Evolutionary conservation across 2,113 vertebrate genomes (phyloP), one percentile per base, ranked within the genome.

Genomic region (Paralichthys olivaceus): DNA sequence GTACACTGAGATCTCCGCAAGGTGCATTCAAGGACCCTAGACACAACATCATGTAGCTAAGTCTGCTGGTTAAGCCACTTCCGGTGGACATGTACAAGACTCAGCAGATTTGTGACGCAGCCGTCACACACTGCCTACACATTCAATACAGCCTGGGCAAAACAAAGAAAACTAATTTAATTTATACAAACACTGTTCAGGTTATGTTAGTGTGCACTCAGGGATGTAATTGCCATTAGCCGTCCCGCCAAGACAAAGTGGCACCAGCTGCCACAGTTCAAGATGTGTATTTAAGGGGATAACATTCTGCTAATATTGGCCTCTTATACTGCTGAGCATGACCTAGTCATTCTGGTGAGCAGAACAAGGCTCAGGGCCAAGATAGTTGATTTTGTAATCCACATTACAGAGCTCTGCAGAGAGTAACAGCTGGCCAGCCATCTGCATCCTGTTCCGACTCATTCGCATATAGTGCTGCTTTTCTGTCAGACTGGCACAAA

Each of bases 301-400:
- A 76, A 72, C 7, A 7, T 25, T 70, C 14, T 76, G 84, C 72
- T 80, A 85, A 81, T 88, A 79, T 74, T 1, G 9, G 67, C 4
- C 12, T 5, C 25, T 76, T 69, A 81, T 76, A 19, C 77, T 37
- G n/a, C 77, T 19, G 34, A 67, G 57, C 71, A n/a, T 13, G 49
- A 70, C 70, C 71, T 57, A 45, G 58, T 83, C 28, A 79, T 79
- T 77, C 72, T 58, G 74, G 73, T 53, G 55, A 80, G 81, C 12
- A 28, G 62, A 40, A 32, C 43, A 29, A 75, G 58, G 55, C 72
- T 58, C 58, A 0, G 8, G 28, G 64, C 77, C 81, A 61, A 75
- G 59, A 66, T 26, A 20, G 49, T n/a, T 47, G 77, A 54, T 61
- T 80, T 68, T 57, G 51, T 78, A 87, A 90, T 90, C 83, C 88